phyloP scores from a whole-genome alignment of 2,888 invertebrate genomes.

The Drosophila koepferae region DNA sequence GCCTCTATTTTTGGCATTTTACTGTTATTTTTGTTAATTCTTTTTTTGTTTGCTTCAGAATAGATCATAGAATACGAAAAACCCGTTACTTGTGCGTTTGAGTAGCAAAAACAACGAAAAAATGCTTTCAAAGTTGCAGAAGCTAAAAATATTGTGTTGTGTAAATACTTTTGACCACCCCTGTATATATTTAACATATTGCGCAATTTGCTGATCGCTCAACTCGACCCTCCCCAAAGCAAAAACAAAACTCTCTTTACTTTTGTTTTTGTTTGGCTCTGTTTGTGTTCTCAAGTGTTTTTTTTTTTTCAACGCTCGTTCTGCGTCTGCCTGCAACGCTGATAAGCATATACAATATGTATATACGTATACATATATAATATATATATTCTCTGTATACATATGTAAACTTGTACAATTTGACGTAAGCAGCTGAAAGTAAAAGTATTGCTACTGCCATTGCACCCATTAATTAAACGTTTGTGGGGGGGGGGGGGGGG shows the following conservation, averaged over 20 bases:
- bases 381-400: constrained; percentile 17
- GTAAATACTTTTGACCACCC: too few species aligned
- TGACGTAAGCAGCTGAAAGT: constrained; percentile 75
- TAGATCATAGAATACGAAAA: too few species aligned
- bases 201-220: constrained; percentile 69
- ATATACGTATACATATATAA: constrained; percentile 27
- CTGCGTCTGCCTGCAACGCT: constrained; percentile 19
- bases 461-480: constrained; percentile 71
- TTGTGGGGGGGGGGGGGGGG: background rate
- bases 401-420: constrained; percentile 62
- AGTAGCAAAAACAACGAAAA: too few species aligned
- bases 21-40: too few species aligned
- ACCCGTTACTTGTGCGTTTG: too few species aligned
- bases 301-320: constrained; percentile 9
- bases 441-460: constrained; percentile 72
- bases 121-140: too few species aligned
- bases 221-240: constrained; percentile 14
- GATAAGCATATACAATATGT: constrained; percentile 43
- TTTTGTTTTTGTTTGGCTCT: constrained; percentile 21
- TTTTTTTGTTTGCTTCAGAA: too few species aligned
- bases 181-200: constrained; percentile 73
- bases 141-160: too few species aligned
- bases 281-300: constrained; percentile 54
- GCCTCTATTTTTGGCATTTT: too few species aligned
- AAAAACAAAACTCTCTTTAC: background rate